Percentiles rank a stretch among this genome's conserved stretches.
phyloP scores from a whole-genome alignment of 1,140 invertebrate species.

The Magallana gigas region DNA sequence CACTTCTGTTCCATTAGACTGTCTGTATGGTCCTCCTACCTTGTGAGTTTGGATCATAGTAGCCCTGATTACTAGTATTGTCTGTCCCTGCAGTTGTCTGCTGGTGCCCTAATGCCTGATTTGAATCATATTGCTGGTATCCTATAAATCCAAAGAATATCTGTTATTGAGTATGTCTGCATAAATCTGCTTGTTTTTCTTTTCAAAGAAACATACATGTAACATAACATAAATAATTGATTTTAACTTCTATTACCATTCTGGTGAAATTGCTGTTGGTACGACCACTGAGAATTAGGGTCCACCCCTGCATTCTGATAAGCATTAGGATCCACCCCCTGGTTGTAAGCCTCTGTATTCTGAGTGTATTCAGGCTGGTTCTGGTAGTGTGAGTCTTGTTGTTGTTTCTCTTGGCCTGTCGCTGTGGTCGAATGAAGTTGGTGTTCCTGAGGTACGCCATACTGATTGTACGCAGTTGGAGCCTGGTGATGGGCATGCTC shows the following conservation, averaged over 20 bases:
- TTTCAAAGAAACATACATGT: no score
- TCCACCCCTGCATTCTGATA: constrained; percentile 21
- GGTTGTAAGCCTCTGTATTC: not conserved
- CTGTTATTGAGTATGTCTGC: no score
- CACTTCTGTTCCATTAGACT: no score
- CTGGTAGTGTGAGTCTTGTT: constrained; percentile 1
- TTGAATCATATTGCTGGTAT: constrained; percentile 22
- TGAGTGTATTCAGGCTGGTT: not conserved
- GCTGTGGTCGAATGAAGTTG: not conserved
- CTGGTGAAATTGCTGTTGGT: constrained; percentile 22
- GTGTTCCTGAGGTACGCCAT: constrained; percentile 23
- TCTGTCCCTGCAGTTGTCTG: constrained; percentile 44
- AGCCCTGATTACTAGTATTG: not conserved
- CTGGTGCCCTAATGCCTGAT: constrained; percentile 15
- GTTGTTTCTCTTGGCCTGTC: not conserved
- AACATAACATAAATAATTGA: not conserved
- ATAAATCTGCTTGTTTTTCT: no score
- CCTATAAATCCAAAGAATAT: not conserved
- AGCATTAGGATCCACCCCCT: not conserved
- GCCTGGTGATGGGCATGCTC: not conserved
- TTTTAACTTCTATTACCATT: not conserved
- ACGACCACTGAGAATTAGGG: constrained; percentile 39
- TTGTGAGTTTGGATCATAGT: not conserved
- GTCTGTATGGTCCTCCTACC: no score
- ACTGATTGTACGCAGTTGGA: not conserved